Evolutionary conservation across 30 jellyfish, hydroid and myxozoan species (phyloP).

Genomic region (Turritopsis rubra): DNA sequence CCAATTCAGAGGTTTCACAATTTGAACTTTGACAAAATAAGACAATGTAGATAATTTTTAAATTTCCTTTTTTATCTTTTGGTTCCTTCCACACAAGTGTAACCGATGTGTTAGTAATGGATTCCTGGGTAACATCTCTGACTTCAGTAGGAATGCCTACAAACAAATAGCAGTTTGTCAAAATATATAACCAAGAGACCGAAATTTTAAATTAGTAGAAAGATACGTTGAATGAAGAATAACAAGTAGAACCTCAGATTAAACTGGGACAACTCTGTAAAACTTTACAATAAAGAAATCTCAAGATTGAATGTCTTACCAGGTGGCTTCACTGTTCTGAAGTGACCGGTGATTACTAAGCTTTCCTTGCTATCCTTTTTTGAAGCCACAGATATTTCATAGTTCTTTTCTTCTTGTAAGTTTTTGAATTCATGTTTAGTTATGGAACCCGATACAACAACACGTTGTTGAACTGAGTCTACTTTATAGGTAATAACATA

Average conservation of each 20-base stretch:
- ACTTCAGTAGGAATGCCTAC: slow-evolving; percentile 7
- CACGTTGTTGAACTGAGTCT: not conserved
- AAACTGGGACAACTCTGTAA: not conserved
- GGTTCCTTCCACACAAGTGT: not conserved
- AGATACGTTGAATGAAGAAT: too few relatives aligned
- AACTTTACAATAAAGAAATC: not conserved
- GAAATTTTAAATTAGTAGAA: too few relatives aligned
- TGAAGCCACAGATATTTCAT: not conserved
- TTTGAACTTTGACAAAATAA: not conserved
- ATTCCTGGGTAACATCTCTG: not conserved
- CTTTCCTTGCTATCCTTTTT: slow-evolving; percentile 6
- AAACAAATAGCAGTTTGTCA: too few relatives aligned
- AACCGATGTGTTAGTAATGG: not conserved
- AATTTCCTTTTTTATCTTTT: not conserved
- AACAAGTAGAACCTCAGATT: too few relatives aligned
- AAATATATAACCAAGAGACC: not conserved
- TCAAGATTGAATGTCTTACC: not conserved
- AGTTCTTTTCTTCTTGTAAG: not conserved
- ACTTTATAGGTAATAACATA: not conserved
- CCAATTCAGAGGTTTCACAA: not conserved
- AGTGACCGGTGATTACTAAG: not conserved
- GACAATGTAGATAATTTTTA: not conserved
- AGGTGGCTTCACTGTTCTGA: not conserved
- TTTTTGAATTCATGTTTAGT: not conserved
- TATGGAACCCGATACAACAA: not conserved